phyloP scores from a whole-genome alignment of 2,113 vertebrate genomes.

The Regulus satrapa region DNA sequence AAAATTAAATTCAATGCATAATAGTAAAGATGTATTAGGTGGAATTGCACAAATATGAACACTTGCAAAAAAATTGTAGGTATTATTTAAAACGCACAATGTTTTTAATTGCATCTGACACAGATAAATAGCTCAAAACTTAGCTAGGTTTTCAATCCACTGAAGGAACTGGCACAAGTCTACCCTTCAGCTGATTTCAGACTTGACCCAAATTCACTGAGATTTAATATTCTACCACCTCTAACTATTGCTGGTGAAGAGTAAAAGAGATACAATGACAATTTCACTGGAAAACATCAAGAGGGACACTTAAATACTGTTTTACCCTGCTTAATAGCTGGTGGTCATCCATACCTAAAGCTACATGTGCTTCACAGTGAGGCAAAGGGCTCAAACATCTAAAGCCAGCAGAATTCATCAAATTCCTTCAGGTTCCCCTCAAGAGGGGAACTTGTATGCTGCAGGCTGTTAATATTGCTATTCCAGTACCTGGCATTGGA shows the following conservation, averaged over 20 bases:
- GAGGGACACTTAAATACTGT: not conserved
- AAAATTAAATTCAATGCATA: not conserved
- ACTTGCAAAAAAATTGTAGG: not conserved
- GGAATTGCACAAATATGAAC: not conserved
- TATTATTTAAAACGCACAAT: not conserved
- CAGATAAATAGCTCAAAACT: not conserved
- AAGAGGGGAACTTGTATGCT: not conserved
- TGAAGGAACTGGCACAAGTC: not conserved
- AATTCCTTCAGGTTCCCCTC: not conserved
- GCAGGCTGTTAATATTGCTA: not conserved
- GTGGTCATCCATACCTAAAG: rapidly evolving
- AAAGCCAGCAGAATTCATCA: not conserved
- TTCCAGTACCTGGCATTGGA: not conserved
- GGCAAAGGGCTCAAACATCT: not conserved
- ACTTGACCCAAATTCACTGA: not conserved
- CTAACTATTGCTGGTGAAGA: not conserved
- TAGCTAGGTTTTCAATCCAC: not conserved
- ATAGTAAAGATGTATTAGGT: not conserved
- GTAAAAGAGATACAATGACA: not conserved
- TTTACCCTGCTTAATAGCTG: not conserved
- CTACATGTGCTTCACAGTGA: rapidly evolving
- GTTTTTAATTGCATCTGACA: not conserved
- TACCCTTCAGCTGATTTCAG: not conserved
- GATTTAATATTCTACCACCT: not conserved
- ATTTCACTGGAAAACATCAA: not conserved